A percentile compares a stretch with the other conserved stretches of the same genome.
These are phyloP conservation scores for Indri indri DNA, from an alignment of 2,113 vertebrate species.

Conservation along the genomic window DNA sequence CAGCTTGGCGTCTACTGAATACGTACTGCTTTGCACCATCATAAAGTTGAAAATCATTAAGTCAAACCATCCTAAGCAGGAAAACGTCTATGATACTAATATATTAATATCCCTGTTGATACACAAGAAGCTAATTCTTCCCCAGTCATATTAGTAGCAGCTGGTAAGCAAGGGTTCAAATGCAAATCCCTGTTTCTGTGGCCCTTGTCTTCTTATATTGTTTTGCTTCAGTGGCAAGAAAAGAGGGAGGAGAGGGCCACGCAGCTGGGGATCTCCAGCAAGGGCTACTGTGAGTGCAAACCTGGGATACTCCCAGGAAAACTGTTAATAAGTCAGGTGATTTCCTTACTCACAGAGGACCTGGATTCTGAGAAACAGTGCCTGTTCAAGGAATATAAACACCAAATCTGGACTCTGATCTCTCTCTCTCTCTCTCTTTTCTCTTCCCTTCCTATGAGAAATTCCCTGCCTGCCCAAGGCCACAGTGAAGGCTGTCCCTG, in stretches of 20 bases:
- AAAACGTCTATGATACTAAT: neutral
- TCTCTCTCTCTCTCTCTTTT: neutral
- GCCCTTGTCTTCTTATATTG: neutral
- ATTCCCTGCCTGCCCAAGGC: neutral
- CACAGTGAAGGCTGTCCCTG: rapidly evolving
- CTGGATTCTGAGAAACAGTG: neutral
- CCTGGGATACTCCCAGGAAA: neutral
- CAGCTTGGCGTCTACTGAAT: neutral
- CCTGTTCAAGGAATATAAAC: neutral
- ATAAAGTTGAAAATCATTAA: neutral
- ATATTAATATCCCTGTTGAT: neutral
- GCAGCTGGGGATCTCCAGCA: neutral
- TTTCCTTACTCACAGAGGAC: neutral
- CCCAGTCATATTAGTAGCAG: neutral
- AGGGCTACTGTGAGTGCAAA: neutral
- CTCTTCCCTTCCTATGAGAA: neutral
- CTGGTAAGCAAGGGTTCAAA: neutral
- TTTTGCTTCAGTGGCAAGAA: neutral
- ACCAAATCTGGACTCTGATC: neutral
- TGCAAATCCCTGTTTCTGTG: neutral
- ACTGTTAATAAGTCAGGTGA: neutral
- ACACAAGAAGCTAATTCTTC: too few relatives aligned
- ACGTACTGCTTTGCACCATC: neutral
- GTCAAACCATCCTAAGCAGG: neutral
- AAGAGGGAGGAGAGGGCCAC: neutral